Conservation (phyloP, 1,140 invertebrate genomes). For the Harlomillsia oculata region DNA sequence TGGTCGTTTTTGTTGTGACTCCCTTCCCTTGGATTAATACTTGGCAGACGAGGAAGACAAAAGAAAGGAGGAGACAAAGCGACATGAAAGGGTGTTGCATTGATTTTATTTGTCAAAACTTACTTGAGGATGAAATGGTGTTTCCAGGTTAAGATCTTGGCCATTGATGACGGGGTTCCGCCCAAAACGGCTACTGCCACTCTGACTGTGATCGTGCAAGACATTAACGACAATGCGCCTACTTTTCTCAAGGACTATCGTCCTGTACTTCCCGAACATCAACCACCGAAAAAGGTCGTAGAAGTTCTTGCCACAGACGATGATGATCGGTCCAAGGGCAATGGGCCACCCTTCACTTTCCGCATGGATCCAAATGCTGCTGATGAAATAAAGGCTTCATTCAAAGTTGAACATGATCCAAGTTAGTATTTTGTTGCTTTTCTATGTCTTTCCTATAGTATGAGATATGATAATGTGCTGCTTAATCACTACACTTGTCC, state of each 20-base stretch:
- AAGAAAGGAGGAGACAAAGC: too few species aligned
- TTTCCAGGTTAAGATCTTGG: slow-evolving; percentile 73
- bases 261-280: slow-evolving; percentile 82
- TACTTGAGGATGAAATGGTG: neutral
- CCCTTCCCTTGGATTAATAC: too few species aligned
- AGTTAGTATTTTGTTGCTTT: slow-evolving; percentile 48
- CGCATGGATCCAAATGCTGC: slow-evolving; percentile 82
- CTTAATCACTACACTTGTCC: neutral
- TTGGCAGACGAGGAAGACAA: too few species aligned
- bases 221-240: slow-evolving; percentile 92
- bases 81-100: too few species aligned
- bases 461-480: too few species aligned
- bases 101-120: too few species aligned
- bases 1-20: too few species aligned
- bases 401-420: slow-evolving; percentile 89
- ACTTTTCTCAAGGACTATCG: slow-evolving; percentile 84
- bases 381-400: slow-evolving; percentile 80
- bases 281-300: slow-evolving; percentile 75
- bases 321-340: slow-evolving; percentile 84
- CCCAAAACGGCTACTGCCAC: slow-evolving; percentile 91
- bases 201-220: slow-evolving; percentile 84
- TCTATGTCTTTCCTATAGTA: neutral
- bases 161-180: slow-evolving; percentile 85
- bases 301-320: slow-evolving; percentile 91
- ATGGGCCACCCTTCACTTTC: slow-evolving; percentile 90